A percentile compares a stretch with the other conserved stretches of the same genome.
Evolutionary conservation across 2,113 vertebrate genomes (phyloP).

Genomic region (Sebastes fasciatus): DNA sequence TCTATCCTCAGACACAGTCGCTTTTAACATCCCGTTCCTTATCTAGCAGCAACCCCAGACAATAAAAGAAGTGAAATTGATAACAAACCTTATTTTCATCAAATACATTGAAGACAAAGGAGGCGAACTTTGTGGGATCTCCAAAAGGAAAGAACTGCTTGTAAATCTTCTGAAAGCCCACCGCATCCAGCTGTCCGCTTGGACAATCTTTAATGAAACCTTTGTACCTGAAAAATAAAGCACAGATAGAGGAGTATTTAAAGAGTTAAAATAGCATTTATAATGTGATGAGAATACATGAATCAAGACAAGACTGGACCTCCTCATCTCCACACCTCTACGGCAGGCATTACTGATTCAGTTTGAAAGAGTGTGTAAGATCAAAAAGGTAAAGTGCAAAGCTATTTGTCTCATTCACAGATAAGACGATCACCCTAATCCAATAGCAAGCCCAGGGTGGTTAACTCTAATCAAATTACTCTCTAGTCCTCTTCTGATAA

Average conservation of each 20-base stretch:
- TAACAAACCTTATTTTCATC: slow-evolving; percentile 94
- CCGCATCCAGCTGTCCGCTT: slow-evolving; percentile 93
- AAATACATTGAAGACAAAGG: slow-evolving; percentile 97
- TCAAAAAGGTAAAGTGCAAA: slow-evolving; percentile 66
- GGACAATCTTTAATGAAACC: slow-evolving; percentile 98
- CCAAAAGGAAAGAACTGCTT: slow-evolving; percentile 98
- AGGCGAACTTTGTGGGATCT: slow-evolving; percentile 96
- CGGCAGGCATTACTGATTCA: slow-evolving; percentile 15
- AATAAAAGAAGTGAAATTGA: neutral
- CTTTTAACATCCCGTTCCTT: neutral
- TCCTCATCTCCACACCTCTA: neutral
- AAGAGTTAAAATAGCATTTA: neutral
- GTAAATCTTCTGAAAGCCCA: slow-evolving; percentile 98
- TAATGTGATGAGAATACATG: neutral
- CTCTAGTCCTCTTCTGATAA: slow-evolving; percentile 66
- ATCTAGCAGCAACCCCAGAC: neutral
- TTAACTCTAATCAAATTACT: slow-evolving; percentile 75
- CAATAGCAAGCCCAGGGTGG: slow-evolving; percentile 66
- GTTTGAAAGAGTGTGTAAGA: slow-evolving; percentile 32
- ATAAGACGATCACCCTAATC: slow-evolving; percentile 71
- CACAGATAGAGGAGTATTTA: neutral
- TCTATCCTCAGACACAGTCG: neutral
- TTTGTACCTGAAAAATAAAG: slow-evolving; percentile 89
- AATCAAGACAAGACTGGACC: slow-evolving; percentile 3
- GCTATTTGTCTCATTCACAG: slow-evolving; percentile 75